These are phyloP conservation scores for Scaptomyza hsui DNA, from an alignment of 1,140 invertebrate genomes.

Conservation along the genomic window DNA sequence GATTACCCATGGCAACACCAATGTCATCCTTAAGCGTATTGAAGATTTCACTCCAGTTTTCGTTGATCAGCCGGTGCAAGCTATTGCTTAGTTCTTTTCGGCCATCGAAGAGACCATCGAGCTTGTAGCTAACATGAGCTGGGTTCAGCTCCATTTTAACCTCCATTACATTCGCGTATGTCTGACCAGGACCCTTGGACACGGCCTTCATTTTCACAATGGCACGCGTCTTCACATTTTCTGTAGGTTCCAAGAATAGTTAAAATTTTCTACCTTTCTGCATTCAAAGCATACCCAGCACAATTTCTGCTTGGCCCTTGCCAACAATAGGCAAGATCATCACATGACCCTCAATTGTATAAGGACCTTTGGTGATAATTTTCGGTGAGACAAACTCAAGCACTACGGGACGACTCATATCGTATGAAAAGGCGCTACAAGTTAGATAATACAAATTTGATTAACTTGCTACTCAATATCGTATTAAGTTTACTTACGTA, in stretches of 20 bases:
- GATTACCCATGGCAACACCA: slow-evolving; percentile 83
- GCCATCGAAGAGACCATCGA: slow-evolving; percentile 84
- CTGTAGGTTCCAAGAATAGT: slow-evolving; percentile 1
- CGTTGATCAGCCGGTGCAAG: slow-evolving; percentile 81
- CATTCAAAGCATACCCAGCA: slow-evolving; percentile 38
- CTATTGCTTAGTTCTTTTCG: slow-evolving; percentile 82
- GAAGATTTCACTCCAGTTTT: slow-evolving; percentile 84
- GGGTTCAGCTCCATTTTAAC: slow-evolving; percentile 49
- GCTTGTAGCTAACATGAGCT: slow-evolving; percentile 53
- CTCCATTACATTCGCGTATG: slow-evolving; percentile 40
- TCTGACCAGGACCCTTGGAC: slow-evolving; percentile 48
- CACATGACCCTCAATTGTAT: slow-evolving; percentile 85
- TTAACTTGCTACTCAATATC: too few species aligned
- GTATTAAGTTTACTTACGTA: slow-evolving; percentile 42
- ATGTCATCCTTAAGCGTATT: slow-evolving; percentile 84
- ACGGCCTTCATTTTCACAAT: slow-evolving; percentile 35
- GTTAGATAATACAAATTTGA: not conserved
- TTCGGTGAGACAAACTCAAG: slow-evolving; percentile 48
- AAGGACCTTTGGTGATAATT: slow-evolving; percentile 84
- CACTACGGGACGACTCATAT: slow-evolving; percentile 40
- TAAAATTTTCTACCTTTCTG: too few species aligned
- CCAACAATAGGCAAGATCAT: slow-evolving; percentile 86
- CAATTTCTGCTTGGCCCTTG: slow-evolving; percentile 77
- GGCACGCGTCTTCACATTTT: slow-evolving; percentile 29
- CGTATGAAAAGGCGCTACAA: slow-evolving; percentile 53